phyloP scores from a whole-genome alignment of 2,888 invertebrate species.

The Leucozona laternaria region DNA sequence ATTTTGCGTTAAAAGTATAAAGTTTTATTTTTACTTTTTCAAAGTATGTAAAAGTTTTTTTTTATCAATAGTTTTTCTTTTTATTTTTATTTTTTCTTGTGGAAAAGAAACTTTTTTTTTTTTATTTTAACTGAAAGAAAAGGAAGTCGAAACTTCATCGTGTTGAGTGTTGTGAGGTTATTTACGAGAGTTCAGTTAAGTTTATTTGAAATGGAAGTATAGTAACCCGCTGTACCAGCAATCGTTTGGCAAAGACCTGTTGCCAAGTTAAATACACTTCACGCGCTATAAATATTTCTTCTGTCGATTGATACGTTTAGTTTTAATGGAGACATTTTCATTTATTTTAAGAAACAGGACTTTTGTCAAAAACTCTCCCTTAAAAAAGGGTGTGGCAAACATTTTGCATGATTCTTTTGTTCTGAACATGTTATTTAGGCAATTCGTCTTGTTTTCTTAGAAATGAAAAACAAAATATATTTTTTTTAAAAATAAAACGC shows the following conservation, averaged over 20 bases:
- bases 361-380: too few relatives aligned
- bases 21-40: constrained; percentile 9
- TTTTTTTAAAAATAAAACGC: too few relatives aligned
- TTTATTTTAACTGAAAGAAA: constrained; percentile 31
- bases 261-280: constrained; percentile 15
- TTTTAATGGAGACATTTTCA: too few relatives aligned
- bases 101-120: constrained; percentile 21
- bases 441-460: too few relatives aligned
- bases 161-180: constrained; percentile 32
- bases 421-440: too few relatives aligned
- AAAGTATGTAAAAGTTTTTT: constrained; percentile 53
- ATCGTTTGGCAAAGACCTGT: constrained; percentile 6
- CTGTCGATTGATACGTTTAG: constrained; percentile 8
- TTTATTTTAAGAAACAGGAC: too few relatives aligned
- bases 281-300: constrained; percentile 10
- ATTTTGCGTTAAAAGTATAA: constrained; percentile 7
- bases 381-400: too few relatives aligned
- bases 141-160: constrained; percentile 39
- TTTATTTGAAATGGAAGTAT: constrained; percentile 7
- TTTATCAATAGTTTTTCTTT: constrained; percentile 4
- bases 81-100: neutral
- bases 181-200: constrained; percentile 35
- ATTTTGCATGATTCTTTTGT: too few relatives aligned
- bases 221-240: neutral
- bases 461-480: too few relatives aligned